Evolutionary conservation across 2,888 invertebrate genomes (phyloP), one percentile per base, ranked within the genome.

Genomic region (Nemotelus pantherinus): DNA sequence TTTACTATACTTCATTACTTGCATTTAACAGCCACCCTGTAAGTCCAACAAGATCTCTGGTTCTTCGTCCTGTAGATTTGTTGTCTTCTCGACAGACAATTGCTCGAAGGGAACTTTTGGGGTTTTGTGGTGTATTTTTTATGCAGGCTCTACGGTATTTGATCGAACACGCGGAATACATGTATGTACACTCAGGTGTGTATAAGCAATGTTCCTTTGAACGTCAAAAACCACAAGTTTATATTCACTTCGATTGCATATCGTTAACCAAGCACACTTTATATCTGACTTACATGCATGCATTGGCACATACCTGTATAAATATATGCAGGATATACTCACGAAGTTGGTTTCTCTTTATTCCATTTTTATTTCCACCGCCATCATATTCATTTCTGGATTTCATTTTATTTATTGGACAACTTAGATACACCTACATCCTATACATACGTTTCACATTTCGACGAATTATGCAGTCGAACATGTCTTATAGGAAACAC

Each of bases 101-200:
- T 68, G 68, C 68, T 68, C 53, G 53, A 68, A 50, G 68, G 68
- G 68, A 68, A 50, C 53, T 68, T 50, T 64, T 41, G 4, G 53
- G 53, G 53, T 68, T 68, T 67, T 47, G 25, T 67, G 25, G 50
- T 50, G 53, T 53, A 68, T 68, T 68, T 68, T 68, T 68, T 50
- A 68, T 68, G 68, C 25, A n/a, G 45, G 45, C 47, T 67, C 53
- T n/a, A 58, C 6, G 50, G 9, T 5, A 9, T 50, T 7, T 50
- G 50, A 50, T 5, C 50, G 9, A 50, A 50, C 6, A 7, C 50
- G 9, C 50, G 9, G 6, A 50, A 50, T 50, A 5, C 9, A 50
- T 9, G 9, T 7, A 50, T 50, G 9, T 50, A 50, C 50, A 50
- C 5, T 50, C 25, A 25, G 25, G 25, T 25, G 25, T 25, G 25